A percentile compares a stretch with the other conserved stretches of the same genome.
Evolutionary conservation across 2,797 vertebrate genomes (phyloP).

Genomic region (Xiphorhynchus erythropygius): DNA sequence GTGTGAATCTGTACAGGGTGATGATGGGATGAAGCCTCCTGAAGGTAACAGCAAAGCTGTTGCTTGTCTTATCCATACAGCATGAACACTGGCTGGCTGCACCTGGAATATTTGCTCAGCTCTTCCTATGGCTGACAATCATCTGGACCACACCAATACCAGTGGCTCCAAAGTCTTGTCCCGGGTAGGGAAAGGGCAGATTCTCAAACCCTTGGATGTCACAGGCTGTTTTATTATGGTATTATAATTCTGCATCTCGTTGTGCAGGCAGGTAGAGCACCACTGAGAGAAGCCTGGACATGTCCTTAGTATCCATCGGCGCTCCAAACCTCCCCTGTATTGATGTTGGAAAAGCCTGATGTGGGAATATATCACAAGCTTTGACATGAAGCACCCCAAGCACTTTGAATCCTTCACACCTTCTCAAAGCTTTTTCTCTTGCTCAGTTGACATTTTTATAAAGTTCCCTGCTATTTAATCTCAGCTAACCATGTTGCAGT

Average conservation of each 20-base stretch:
- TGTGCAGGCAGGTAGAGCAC: not conserved
- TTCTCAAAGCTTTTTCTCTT: slow-evolving; percentile 43
- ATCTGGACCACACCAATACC: not conserved
- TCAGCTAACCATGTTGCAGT: not conserved
- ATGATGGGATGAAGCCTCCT: not conserved
- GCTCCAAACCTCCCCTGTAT: not conserved
- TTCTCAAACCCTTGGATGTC: not conserved
- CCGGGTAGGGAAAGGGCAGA: not conserved
- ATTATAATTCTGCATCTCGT: not conserved
- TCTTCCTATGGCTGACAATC: not conserved
- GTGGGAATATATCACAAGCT: not conserved
- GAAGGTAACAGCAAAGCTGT: not conserved
- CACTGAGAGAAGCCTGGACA: not conserved
- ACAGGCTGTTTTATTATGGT: not conserved
- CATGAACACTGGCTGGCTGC: not conserved
- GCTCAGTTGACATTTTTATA: slow-evolving; percentile 38
- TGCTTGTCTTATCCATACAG: not conserved
- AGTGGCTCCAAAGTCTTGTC: fast-evolving
- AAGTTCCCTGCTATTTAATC: slow-evolving; percentile 24
- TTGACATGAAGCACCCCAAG: not conserved
- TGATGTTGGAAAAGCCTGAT: not conserved
- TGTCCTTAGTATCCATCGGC: not conserved
- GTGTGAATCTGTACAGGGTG: not conserved
- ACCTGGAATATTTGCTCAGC: not conserved
- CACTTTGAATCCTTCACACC: slow-evolving; percentile 30